Evolutionary conservation across 2,113 vertebrate species (phyloP).

Genomic region (Monopterus albus): DNA sequence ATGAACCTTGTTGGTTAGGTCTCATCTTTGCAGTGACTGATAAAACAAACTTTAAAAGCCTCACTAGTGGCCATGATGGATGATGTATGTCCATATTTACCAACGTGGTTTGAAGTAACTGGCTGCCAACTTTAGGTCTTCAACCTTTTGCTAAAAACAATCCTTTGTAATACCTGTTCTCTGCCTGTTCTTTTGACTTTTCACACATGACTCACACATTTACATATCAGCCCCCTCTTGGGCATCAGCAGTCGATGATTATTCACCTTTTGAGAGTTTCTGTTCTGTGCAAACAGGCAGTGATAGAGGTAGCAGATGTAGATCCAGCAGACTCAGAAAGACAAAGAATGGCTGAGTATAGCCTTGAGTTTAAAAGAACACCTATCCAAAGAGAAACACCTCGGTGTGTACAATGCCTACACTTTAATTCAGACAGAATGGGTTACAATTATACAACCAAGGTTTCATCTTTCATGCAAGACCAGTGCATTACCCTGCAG

Average conservation of each 20-base stretch:
- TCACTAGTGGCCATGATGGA: not conserved
- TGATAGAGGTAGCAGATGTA: slow-evolving; percentile 7
- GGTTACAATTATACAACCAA: slow-evolving; percentile 11
- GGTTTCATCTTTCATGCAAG: slow-evolving; percentile 3
- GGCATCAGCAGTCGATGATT: not conserved
- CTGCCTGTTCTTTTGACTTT: not conserved
- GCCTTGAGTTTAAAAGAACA: slow-evolving; percentile 5
- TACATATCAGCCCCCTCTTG: slow-evolving; percentile 8
- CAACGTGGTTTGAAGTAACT: slow-evolving; percentile 4
- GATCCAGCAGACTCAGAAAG: slow-evolving; percentile 4
- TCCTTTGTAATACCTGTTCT: not conserved
- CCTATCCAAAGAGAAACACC: not conserved
- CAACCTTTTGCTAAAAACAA: not conserved
- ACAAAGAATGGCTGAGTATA: slow-evolving; percentile 7
- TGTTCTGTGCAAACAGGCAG: not conserved
- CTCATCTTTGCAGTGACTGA: not conserved
- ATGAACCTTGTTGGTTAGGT: slow-evolving; percentile 7
- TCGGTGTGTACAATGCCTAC: not conserved
- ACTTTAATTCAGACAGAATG: slow-evolving; percentile 4
- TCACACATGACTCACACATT: slow-evolving; percentile 25
- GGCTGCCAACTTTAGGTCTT: not conserved
- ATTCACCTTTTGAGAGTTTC: slow-evolving; percentile 5
- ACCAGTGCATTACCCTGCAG: not conserved
- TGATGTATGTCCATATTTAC: slow-evolving; percentile 11
- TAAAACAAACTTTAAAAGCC: slow-evolving; percentile 9